Evolutionary conservation across 2,888 invertebrate species (phyloP).

Genomic region (Platycheirus rosarum): DNA sequence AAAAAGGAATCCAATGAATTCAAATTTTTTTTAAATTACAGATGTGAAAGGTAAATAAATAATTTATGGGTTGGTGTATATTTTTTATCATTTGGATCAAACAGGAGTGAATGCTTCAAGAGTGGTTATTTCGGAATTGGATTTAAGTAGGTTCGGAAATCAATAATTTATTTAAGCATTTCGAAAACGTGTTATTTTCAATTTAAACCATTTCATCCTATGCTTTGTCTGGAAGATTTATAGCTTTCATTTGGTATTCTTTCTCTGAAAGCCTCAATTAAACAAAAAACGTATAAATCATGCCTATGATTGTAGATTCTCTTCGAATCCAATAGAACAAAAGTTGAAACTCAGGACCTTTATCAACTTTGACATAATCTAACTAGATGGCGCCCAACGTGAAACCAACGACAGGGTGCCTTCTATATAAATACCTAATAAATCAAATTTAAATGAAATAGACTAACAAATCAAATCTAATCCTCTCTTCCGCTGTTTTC

Average conservation of each 20-base stretch:
- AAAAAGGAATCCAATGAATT: constrained; percentile 13
- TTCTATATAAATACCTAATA: constrained; percentile 8
- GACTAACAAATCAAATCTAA: constrained; percentile 31
- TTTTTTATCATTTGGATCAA: neutral
- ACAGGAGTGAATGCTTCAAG: neutral
- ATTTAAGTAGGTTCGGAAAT: constrained; percentile 24
- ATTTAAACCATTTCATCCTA: neutral
- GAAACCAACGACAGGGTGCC: constrained; percentile 32
- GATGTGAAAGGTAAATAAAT: constrained; percentile 45
- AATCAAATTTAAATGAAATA: constrained; percentile 16
- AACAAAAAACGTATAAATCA: too few relatives aligned
- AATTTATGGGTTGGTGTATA: constrained; percentile 21
- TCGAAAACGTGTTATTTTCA: constrained; percentile 8
- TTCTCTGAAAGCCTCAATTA: too few relatives aligned
- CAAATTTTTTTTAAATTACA: constrained; percentile 29
- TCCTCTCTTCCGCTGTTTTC: constrained; percentile 53
- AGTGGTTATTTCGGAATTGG: neutral
- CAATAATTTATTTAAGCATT: constrained; percentile 24
- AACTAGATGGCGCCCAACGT: constrained; percentile 43
- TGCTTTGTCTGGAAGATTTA: neutral
- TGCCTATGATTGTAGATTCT: too few relatives aligned
- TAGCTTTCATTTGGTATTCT: neutral
- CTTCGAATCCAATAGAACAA: neutral
- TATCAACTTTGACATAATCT: constrained; percentile 4
- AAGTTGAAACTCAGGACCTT: neutral